These are phyloP conservation scores for Phoeniculus purpureus DNA, from an alignment of 2,797 vertebrate species.

Conservation along the genomic window DNA sequence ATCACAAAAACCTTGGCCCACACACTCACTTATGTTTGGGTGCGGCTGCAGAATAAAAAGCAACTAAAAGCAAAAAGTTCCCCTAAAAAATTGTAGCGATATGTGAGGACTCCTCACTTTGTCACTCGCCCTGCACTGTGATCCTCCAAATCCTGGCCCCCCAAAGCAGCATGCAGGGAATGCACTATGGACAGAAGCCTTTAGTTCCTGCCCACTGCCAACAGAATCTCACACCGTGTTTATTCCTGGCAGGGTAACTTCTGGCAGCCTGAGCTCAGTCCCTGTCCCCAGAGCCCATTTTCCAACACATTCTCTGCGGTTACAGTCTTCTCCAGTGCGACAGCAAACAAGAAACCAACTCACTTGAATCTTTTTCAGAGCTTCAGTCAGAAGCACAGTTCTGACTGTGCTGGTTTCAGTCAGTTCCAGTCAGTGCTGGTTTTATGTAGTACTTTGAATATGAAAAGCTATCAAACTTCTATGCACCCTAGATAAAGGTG, in stretches of 20 bases:
- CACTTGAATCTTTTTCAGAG: background rate
- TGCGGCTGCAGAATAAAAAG: background rate
- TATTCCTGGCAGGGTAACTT: constrained; percentile 49
- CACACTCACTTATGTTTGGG: background rate
- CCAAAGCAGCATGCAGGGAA: constrained; percentile 22
- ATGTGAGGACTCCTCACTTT: background rate
- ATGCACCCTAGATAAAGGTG: background rate
- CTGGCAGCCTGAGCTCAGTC: constrained; percentile 43
- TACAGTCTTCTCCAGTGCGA: background rate
- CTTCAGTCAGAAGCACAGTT: background rate
- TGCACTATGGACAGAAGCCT: constrained; percentile 29
- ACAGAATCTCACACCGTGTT: constrained; percentile 18
- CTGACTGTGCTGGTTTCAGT: background rate
- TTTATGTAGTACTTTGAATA: background rate
- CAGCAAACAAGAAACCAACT: background rate
- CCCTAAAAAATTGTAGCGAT: background rate
- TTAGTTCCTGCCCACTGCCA: constrained; percentile 6
- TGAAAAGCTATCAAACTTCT: background rate
- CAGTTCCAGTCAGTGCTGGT: background rate
- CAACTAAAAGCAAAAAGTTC: background rate
- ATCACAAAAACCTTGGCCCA: background rate
- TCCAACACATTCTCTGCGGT: constrained; percentile 31
- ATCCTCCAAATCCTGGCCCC: constrained; percentile 37
- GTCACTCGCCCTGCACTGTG: background rate
- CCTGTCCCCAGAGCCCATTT: background rate